Evolutionary conservation across 2,113 vertebrate genomes (phyloP), one percentile per base, ranked within the genome.

Genomic region (Parotia lawesii): DNA sequence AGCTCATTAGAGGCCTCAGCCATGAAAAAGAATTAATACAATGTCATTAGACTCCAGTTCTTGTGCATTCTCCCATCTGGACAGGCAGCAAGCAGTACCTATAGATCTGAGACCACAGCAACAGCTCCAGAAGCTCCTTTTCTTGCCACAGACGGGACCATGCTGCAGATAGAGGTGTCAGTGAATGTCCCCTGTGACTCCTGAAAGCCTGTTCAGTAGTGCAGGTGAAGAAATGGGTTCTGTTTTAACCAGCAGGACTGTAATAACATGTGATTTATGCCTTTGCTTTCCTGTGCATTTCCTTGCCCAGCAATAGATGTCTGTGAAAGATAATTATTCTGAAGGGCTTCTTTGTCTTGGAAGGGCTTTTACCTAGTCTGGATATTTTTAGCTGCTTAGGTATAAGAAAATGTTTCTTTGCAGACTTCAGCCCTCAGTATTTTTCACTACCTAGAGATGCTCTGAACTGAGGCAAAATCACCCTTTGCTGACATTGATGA

Each of bases 111-210:
- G 53, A 56, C 10, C 13, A 6, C 27, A 42, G 27, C 18, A 2
- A 0, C 6, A 60, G 35, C 28, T 62, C 69, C 45, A n/a, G 25
- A 21, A 5, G 19, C 29, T 83, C 50, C 61, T 48, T 29, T 54
- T 31, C 25, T 28, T 71, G 51, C 20, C n/a, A 4, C n/a, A 48
- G 67, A 5, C 5, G 5, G 33, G 37, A 11, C 17, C 2, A 0
- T 11, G 71, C 44, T 51, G 85, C 45, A n/a, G 7, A 3, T 21
- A 21, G 58, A 62, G 17, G 12, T 25, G 61, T 44, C 85, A 53
- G 48, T 6, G 10, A 35, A 7, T 29, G 57, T 69, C 35, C 70
- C 40, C 38, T 1, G n/a, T 4, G 28, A 4, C 33, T 58, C 60
- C 71, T 66, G 40, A 57, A 22, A 72, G 47, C 29, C 33, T 44